Base-by-base conservation (phyloP, 2,113 vertebrate species). In the Argyrosomus japonicus region DNA sequence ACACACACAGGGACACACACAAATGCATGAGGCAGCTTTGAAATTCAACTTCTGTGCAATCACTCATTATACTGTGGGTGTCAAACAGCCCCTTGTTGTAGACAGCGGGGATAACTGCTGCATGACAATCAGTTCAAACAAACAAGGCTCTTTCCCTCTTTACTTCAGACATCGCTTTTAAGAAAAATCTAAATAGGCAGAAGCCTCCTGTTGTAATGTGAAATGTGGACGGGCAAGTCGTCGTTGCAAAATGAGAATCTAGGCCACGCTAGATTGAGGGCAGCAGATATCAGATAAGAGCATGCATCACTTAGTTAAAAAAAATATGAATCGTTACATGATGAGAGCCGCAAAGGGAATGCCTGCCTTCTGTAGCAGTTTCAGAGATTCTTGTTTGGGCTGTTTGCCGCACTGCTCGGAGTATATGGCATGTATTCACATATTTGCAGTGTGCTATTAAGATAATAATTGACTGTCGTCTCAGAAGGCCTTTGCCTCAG, bases 51-150 rank as follows among this genome's bases (percentile, higher is more conserved):
- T 83, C 73, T 77, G 63, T 82, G 77, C 70, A 51, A 87, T 89
- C 81, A 53, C 68, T 89, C 57, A 77, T 75, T 67, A 77, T 69
- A 73, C 65, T 67, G 68, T 51, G 2, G 54, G 54, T 88, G 84
- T 84, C 83, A 84, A 57, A 79, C 61, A 64, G 45, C 17, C 64
- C 84, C 75, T 81, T 70, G 79, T 79, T 62, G 77, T 69, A 79
- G 83, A 79, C 83, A 73, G 62, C 11, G 51, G 85, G 80, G 75
- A 76, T 71, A 84, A 78, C 83, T 68, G 81, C 84, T 68, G 86
- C 83, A 75, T 81, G 84, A 79, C 70, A 87, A 83, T 81, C 56
- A 82, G 60, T 69, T 87, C 82, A 83, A 88, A 89, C 71, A 86
- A 84, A 88, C 69, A 79, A 61, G 21, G 27, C 36, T 36, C 29